These are phyloP conservation scores for Carassius gibelio DNA, from an alignment of 2,113 vertebrate genomes.

Conservation along the genomic window DNA sequence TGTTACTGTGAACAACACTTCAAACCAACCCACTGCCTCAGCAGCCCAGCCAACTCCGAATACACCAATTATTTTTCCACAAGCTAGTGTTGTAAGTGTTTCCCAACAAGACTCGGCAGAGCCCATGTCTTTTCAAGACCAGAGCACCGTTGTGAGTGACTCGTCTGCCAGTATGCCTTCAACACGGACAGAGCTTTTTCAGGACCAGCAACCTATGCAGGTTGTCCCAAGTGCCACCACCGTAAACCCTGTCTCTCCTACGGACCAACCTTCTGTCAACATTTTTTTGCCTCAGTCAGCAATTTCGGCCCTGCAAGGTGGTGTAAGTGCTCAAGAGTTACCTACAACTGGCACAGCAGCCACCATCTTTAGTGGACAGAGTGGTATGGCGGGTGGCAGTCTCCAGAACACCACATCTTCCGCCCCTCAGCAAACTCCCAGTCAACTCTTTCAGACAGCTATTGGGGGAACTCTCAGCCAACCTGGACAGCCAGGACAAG, in stretches of 20 bases:
- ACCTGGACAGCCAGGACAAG: constrained; percentile 83
- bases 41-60: constrained; percentile 68
- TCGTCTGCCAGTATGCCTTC: constrained; percentile 73
- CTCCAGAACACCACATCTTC: constrained; percentile 77
- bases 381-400: constrained; percentile 77
- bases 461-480: constrained; percentile 83
- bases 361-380: constrained; percentile 87
- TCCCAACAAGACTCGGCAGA: constrained; percentile 83
- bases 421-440: constrained; percentile 80
- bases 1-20: constrained; percentile 68
- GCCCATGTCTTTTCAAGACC: constrained; percentile 95
- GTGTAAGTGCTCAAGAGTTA: constrained; percentile 86
- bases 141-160: constrained; percentile 80
- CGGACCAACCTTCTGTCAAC: constrained; percentile 83
- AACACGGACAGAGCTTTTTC: constrained; percentile 86
- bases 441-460: constrained; percentile 85
- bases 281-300: constrained; percentile 91
- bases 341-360: constrained; percentile 76
- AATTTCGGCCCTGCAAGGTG: constrained; percentile 87
- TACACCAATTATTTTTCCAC: constrained; percentile 82
- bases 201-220: constrained; percentile 93
- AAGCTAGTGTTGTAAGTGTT: constrained; percentile 78
- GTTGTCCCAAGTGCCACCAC: constrained; percentile 81
- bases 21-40: constrained; percentile 73
- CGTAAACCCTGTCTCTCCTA: constrained; percentile 65